These are phyloP conservation scores for Aepyceros melampus DNA, from an alignment of 2,113 vertebrate genomes.

Conservation along the genomic window DNA sequence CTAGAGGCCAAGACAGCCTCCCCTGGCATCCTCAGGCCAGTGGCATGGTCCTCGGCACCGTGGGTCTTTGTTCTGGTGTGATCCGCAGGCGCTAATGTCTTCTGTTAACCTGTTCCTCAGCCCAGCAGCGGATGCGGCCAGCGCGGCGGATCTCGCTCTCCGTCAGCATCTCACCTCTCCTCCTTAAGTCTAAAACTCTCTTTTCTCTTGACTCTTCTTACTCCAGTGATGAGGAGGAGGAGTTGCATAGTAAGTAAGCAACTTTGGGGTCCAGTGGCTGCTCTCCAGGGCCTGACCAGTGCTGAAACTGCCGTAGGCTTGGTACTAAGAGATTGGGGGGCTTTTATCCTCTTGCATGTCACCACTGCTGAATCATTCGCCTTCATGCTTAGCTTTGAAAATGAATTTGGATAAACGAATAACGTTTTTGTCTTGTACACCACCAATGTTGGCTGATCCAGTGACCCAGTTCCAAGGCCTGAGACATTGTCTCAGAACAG, in stretches of 20 bases:
- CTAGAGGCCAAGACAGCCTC: neutral
- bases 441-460: neutral
- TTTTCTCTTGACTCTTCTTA: conserved; percentile 91
- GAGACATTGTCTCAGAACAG: neutral
- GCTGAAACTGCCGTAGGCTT: neutral
- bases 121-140: conserved; percentile 82
- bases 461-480: neutral
- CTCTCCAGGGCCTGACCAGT: neutral
- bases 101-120: conserved; percentile 82
- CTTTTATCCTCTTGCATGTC: neutral
- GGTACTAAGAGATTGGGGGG: neutral
- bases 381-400: neutral
- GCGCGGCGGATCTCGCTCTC: conserved; percentile 92
- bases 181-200: conserved; percentile 92
- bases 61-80: conserved; percentile 50
- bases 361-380: neutral
- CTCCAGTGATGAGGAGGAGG: conserved; percentile 93
- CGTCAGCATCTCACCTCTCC: conserved; percentile 92
- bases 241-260: conserved; percentile 90
- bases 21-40: conserved; percentile 38
- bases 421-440: neutral
- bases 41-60: conserved; percentile 16
- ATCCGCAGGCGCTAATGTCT: conserved; percentile 78
- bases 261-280: conserved; percentile 39
- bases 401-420: neutral